Percentiles rank a stretch among this genome's conserved stretches.
phyloP scores from a whole-genome alignment of 1,140 invertebrate genomes.

The Diabrotica virgifera region DNA sequence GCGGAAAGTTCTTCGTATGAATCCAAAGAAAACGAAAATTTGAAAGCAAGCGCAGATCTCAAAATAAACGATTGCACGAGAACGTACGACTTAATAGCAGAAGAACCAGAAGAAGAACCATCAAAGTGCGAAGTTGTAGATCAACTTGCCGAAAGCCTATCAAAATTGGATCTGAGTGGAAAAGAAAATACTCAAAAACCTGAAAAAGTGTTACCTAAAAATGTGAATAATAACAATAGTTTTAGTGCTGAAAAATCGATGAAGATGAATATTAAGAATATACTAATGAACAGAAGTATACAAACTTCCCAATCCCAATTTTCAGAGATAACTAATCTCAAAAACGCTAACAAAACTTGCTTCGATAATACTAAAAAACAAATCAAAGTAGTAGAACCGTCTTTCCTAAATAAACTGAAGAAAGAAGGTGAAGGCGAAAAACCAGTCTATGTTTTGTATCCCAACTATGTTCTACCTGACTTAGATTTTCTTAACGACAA shows the following conservation, averaged over 20 bases:
- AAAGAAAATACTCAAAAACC: conserved; percentile 28
- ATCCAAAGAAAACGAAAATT: conserved; percentile 23
- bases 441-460: conserved; percentile 86
- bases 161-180: conserved; percentile 42
- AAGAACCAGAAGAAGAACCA: conserved; percentile 50
- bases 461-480: conserved; percentile 87
- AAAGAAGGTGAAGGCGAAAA: conserved; percentile 60
- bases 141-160: conserved; percentile 51
- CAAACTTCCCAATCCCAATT: conserved; percentile 61
- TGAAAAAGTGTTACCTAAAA: conserved; percentile 39
- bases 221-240: conserved; percentile 52
- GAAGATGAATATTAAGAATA: conserved; percentile 33
- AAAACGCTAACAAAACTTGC: conserved; percentile 35
- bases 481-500: conserved; percentile 75
- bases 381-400: conserved; percentile 60
- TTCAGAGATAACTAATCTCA: conserved; percentile 46
- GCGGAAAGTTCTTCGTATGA: conserved; percentile 47
- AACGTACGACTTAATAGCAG: conserved; percentile 48
- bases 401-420: conserved; percentile 64
- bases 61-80: conserved; percentile 34
- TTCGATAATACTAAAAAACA: conserved; percentile 33
- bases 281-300: conserved; percentile 68
- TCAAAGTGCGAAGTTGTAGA: conserved; percentile 50
- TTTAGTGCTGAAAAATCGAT: conserved; percentile 45
- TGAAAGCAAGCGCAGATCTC: conserved; percentile 29